Evolutionary conservation across 1,140 invertebrate species (phyloP), one percentile per base, ranked within the genome.

Genomic region (Aradophagus sp.): DNA sequence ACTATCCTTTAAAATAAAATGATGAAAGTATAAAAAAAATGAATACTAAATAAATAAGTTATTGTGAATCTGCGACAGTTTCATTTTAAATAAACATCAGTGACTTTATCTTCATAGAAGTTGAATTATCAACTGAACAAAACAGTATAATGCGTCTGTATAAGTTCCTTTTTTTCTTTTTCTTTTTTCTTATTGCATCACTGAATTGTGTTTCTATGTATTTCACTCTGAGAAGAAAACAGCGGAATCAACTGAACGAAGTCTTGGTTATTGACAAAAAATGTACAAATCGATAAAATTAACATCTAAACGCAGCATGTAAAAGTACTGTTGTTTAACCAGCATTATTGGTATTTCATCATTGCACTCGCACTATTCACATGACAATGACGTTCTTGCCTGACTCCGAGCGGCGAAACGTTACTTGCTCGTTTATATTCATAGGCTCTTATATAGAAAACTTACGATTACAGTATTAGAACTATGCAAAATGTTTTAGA

Each of bases 331-430:
- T 45, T 41, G 36, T 17, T 36, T 19, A 31, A 1, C 4, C 7
- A 8, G 20, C 27, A 29, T 38, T 52, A 58, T 31, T 29, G 32
- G 1, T 41, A 1, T 20, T 3, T 55, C 58, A 23, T 47, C 47
- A 68, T 59, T 68, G 63, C 63, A 67, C 62, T 67, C 50, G 44
- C 44, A 35, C 29, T 56, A 35, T 41, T 47, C 42, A 41, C 42
- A 48, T 27, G 31, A 38, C 47, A 41, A 34, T 38, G 5, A 55
- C 48, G 19, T 39, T 32, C 17, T 31, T 35, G 26, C 31, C 27
- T 23, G 27, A 59, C 32, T 31, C 35, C 16, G 15, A 59, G 55
- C 15, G 35, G 16, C 0, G 13, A 38, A 16, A 29, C 19, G 8
- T 3, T 35, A 5, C 35, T 23, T 23, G 16, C 6, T 32, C 0